phyloP scores from a whole-genome alignment of 2,797 vertebrate species.

The Myotis myotis region DNA sequence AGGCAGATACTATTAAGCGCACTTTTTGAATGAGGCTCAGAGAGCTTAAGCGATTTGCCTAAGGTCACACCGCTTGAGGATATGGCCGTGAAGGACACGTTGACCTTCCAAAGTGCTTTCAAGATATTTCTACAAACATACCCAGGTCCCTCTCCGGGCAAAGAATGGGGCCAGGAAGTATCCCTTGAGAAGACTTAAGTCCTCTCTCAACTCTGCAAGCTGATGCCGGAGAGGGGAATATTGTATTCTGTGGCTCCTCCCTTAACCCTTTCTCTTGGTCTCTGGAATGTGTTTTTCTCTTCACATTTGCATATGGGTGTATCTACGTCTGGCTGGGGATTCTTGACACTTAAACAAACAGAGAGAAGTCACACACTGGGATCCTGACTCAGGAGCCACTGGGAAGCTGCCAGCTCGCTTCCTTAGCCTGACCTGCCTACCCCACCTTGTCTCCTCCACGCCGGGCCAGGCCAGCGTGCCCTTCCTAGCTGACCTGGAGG shows the following conservation, averaged over 20 bases:
- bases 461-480: neutral
- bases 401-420: conserved; percentile 61
- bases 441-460: neutral
- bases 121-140: neutral
- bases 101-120: neutral
- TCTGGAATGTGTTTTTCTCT: conserved; percentile 68
- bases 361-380: conserved; percentile 51
- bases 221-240: neutral
- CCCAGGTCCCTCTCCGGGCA: neutral
- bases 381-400: conserved; percentile 69
- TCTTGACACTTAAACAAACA: conserved; percentile 67
- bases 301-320: conserved; percentile 68
- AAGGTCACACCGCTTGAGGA: neutral
- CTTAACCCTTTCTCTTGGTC: conserved; percentile 36
- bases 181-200: neutral
- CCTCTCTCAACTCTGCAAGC: neutral
- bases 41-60: conserved; percentile 26
- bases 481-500: neutral
- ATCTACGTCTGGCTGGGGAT: conserved; percentile 47
- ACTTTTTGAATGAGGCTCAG: neutral
- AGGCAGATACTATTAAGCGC: neutral
- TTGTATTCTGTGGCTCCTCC: neutral
- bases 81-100: neutral
- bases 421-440: neutral
- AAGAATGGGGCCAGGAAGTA: neutral